phyloP scores from a whole-genome alignment of 1,140 invertebrate species.

The Rhynchophorus ferrugineus region DNA sequence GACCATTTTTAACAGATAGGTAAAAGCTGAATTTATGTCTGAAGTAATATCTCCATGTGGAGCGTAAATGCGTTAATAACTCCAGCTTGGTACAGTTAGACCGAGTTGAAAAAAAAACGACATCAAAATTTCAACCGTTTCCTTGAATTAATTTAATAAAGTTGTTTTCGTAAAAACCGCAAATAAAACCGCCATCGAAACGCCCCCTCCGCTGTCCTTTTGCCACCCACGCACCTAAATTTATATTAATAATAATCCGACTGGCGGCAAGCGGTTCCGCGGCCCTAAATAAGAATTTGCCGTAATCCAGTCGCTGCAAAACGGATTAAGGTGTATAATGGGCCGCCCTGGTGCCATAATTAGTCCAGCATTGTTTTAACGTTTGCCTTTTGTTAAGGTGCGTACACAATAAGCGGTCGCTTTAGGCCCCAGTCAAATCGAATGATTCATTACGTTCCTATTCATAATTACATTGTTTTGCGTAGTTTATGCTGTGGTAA shows the following conservation, averaged over 20 bases:
- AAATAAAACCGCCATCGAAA: too few relatives aligned
- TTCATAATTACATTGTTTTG: not conserved
- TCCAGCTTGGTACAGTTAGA: too few relatives aligned
- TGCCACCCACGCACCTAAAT: constrained; percentile 18
- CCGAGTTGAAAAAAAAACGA: too few relatives aligned
- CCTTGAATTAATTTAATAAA: too few relatives aligned
- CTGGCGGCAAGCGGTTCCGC: constrained; percentile 4
- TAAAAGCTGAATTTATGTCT: too few relatives aligned
- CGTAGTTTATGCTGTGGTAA: not conserved
- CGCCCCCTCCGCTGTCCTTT: too few relatives aligned
- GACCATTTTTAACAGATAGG: too few relatives aligned
- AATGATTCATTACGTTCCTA: constrained; percentile 15
- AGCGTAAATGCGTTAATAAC: too few relatives aligned
- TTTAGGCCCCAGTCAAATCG: constrained; percentile 14
- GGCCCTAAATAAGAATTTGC: constrained; percentile 27
- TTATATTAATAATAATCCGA: constrained; percentile 26
- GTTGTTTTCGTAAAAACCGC: too few relatives aligned
- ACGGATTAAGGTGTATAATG: constrained; percentile 30
- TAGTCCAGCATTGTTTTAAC: constrained; percentile 29
- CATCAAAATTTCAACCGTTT: too few relatives aligned
- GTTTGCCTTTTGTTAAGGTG: constrained; percentile 21
- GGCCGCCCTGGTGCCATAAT: constrained; percentile 25
- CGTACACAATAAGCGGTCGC: constrained; percentile 8
- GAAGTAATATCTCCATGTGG: too few relatives aligned
- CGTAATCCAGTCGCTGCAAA: constrained; percentile 21